phyloP scores from a whole-genome alignment of 2,113 vertebrate species.

The Apaloderma vittatum region DNA sequence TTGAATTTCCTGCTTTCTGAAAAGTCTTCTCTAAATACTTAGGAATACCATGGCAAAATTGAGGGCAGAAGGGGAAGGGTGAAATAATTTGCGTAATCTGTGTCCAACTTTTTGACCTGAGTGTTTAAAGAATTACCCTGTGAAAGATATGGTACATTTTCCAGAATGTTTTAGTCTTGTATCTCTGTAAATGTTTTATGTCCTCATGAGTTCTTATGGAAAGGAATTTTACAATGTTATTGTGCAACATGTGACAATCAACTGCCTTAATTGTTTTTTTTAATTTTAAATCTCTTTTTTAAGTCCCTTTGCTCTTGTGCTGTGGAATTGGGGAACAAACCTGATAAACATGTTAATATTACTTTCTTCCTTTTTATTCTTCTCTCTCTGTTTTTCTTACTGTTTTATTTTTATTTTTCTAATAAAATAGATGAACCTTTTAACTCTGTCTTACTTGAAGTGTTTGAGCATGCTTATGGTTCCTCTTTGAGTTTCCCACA shows the following conservation, averaged over 20 bases:
- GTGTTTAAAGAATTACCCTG: background rate
- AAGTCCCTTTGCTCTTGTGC: background rate
- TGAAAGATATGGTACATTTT: background rate
- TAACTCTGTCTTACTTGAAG: background rate
- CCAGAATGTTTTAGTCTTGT: background rate
- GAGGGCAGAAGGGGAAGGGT: background rate
- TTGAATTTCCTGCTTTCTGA: background rate
- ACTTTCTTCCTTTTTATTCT: background rate
- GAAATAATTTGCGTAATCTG: background rate
- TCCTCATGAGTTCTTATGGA: background rate
- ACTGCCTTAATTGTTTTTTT: background rate
- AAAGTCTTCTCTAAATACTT: background rate
- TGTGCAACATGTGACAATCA: background rate
- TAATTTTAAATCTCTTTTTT: background rate
- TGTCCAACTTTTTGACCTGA: background rate
- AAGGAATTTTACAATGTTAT: background rate
- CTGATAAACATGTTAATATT: background rate
- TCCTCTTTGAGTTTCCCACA: background rate
- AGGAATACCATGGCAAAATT: background rate
- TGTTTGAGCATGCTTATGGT: background rate
- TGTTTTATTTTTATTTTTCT: background rate
- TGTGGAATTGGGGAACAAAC: background rate
- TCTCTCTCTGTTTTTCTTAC: background rate
- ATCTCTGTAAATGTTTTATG: background rate
- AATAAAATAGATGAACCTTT: background rate